A percentile compares a stretch with the other conserved stretches of the same genome.
These are phyloP conservation scores for Lasiommata megera DNA, from an alignment of 2,888 invertebrate species.

Conservation along the genomic window DNA sequence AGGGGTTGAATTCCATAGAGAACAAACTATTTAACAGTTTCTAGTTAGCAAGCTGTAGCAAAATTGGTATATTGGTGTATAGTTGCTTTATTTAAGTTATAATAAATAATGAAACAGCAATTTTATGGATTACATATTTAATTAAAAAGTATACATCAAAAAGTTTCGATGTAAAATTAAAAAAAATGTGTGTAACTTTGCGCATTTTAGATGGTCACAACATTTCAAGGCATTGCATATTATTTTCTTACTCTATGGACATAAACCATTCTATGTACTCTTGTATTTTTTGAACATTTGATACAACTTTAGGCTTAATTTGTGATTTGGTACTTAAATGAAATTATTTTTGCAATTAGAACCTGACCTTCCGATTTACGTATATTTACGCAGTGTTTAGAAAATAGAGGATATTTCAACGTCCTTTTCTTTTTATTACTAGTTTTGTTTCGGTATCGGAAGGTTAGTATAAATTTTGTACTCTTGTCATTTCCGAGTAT, in stretches of 20 bases:
- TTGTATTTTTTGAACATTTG: constrained; percentile 7
- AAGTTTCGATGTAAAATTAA: constrained; percentile 77
- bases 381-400: neutral
- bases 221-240: constrained; percentile 49
- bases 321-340: neutral
- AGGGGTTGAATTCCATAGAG: no score
- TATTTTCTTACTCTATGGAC: constrained; percentile 23
- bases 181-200: constrained; percentile 52
- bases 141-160: constrained; percentile 78
- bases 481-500: no score
- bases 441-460: no score
- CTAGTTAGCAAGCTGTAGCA: no score
- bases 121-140: constrained; percentile 67
- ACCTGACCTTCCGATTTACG: neutral
- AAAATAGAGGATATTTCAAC: no score
- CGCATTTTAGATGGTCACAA: constrained; percentile 35
- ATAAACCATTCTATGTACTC: constrained; percentile 17
- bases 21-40: no score
- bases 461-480: no score
- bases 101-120: constrained; percentile 23
- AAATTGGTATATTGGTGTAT: neutral
- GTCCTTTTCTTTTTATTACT: no score
- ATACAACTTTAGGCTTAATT: neutral
- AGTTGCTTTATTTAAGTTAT: neutral
- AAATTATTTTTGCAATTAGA: neutral